Evolutionary conservation across 1,140 invertebrate genomes (phyloP).

Genomic region (Drosophila navojoa): DNA sequence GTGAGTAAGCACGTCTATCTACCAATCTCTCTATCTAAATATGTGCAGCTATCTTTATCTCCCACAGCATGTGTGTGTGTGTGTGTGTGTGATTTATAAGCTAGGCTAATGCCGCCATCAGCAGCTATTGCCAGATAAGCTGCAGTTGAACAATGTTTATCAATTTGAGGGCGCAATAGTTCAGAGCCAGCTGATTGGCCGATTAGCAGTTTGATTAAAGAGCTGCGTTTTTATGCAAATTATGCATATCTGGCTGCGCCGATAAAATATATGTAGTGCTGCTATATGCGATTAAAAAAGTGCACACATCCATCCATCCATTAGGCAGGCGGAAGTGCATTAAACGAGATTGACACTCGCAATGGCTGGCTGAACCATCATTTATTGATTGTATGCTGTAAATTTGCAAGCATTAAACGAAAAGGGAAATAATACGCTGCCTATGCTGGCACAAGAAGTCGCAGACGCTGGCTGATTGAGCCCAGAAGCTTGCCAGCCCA

Average conservation of each 20-base stretch:
- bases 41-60: slow-evolving; percentile 4
- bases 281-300: no score
- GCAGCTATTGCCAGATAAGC: slow-evolving; percentile 22
- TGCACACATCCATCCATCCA: slow-evolving; percentile 4
- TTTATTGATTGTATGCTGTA: slow-evolving; percentile 50
- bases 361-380: slow-evolving; percentile 37
- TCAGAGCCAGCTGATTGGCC: slow-evolving; percentile 7
- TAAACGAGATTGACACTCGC: slow-evolving; percentile 38
- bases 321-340: slow-evolving; percentile 42
- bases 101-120: slow-evolving; percentile 23
- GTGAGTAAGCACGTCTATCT: slow-evolving; percentile 35
- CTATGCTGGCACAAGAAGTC: slow-evolving; percentile 18
- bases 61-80: slow-evolving; percentile 1
- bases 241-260: background rate
- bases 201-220: background rate
- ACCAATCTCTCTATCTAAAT: slow-evolving; percentile 9
- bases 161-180: slow-evolving; percentile 16
- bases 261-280: background rate
- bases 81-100: slow-evolving; percentile 28
- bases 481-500: slow-evolving; percentile 60
- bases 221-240: background rate
- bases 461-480: slow-evolving; percentile 53
- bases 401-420: slow-evolving; percentile 36
- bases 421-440: slow-evolving; percentile 9
- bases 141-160: slow-evolving; percentile 11